Evolutionary conservation across 2,113 vertebrate genomes (phyloP), one percentile per base, ranked within the genome.

Genomic region (Nicator chloris): DNA sequence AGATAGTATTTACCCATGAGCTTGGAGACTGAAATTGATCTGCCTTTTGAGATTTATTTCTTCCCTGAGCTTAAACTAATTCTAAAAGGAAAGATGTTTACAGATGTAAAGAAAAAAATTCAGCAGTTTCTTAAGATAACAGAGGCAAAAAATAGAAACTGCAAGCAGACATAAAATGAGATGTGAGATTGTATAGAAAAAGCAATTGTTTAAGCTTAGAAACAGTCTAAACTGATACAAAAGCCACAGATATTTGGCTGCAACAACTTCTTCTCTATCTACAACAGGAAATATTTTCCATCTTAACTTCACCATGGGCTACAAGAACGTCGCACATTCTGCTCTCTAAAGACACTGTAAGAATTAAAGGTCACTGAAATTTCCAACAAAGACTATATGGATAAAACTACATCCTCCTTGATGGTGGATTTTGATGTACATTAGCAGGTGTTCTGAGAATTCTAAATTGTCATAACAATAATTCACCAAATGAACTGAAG

Each of bases 401-500:
- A 50, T 80, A 65, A 88, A 90, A 54, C 6, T 33, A 26, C 18
- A 50, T n/a, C 7, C 8, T 88, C 35, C 45, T 77, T 70, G 54
- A 47, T 57, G 28, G 53, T 40, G 26, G 31, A 60, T 87, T 85
- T 92, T 90, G 92, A 94, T 83, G 42, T 59, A 84, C 22, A 10
- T 50, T 57, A 76, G 31, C 92, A 94, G 75, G 53, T 91, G 88
- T 88, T 90, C 59, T 68, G 23, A 69, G 40, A 95, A 90, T 42
- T 37, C 26, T 42, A 53, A 64, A 91, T 82, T 88, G 73, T 90
- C 79, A 53, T 69, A 85, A 61, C 57, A 50, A 22, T 79, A 94
- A 94, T 85, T 95, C 40, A 95, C 76, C 85, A 79, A 59, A 57
- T 76, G 40, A 90, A 68, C n/a, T 82, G 66, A 76, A 82, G 65